These are phyloP conservation scores for Sericinus montela DNA, from an alignment of 2,888 invertebrate genomes.

Conservation along the genomic window DNA sequence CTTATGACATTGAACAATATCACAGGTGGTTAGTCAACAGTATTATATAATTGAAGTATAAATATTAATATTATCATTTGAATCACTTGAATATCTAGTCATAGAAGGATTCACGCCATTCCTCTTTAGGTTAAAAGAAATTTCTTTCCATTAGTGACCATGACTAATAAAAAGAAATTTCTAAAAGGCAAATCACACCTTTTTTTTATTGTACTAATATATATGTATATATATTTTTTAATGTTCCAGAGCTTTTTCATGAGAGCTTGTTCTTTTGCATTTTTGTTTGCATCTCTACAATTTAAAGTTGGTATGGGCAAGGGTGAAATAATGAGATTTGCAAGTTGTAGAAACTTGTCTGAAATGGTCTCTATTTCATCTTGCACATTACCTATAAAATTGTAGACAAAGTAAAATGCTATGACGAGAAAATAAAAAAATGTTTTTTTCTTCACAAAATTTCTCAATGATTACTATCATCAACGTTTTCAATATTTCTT, in stretches of 20 bases:
- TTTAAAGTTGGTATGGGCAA: slow-evolving; percentile 3
- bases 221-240: too few relatives aligned
- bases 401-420: background rate
- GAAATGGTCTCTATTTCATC: background rate
- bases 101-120: too few relatives aligned
- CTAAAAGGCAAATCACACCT: too few relatives aligned
- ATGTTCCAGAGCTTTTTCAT: too few relatives aligned
- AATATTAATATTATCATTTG: too few relatives aligned
- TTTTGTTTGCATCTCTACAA: background rate
- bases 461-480: background rate
- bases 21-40: too few relatives aligned
- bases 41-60: too few relatives aligned
- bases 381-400: background rate
- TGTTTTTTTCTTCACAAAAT: background rate
- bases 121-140: too few relatives aligned
- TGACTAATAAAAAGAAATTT: too few relatives aligned
- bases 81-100: too few relatives aligned
- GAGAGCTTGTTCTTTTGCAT: background rate
- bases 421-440: background rate
- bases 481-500: slow-evolving; percentile 23
- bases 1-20: too few relatives aligned
- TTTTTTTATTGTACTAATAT: background rate
- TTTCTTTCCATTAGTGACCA: too few relatives aligned
- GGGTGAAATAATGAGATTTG: background rate
- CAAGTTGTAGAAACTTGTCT: background rate